Conservation (phyloP, 1,140 invertebrate species). For the Drosophila kurseongensis region DNA sequence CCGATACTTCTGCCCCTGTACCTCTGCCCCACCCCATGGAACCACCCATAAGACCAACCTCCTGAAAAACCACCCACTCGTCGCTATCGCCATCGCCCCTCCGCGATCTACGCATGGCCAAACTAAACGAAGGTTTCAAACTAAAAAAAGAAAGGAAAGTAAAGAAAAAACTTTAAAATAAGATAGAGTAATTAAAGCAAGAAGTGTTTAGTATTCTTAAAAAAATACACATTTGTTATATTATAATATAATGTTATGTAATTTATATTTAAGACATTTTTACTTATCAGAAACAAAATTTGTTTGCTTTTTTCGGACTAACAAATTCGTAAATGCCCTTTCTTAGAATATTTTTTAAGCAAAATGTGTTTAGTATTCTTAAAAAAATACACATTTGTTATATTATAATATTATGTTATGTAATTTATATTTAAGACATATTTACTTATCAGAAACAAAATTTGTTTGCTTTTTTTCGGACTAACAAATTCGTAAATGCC, state of each 20-base stretch:
- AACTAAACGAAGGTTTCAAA: conserved; percentile 66
- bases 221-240: not conserved
- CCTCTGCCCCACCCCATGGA: not conserved
- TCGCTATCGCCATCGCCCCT: conserved; percentile 1
- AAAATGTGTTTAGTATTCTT: not conserved
- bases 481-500: not conserved
- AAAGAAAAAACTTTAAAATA: conserved; percentile 15
- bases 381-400: not conserved
- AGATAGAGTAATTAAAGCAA: not conserved
- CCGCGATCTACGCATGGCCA: conserved; percentile 57
- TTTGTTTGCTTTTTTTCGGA: too few species aligned
- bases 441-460: too few species aligned
- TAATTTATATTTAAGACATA: not conserved
- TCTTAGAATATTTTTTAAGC: not conserved
- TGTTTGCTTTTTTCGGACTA: too few species aligned
- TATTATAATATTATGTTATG: too few species aligned
- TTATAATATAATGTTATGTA: too few species aligned
- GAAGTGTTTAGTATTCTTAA: not conserved
- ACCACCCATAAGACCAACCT: not conserved
- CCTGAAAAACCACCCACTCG: not conserved
- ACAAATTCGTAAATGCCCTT: not conserved
- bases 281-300: too few species aligned
- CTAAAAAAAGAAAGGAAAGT: conserved; percentile 25
- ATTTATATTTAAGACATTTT: not conserved
- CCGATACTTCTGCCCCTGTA: conserved; percentile 5